A percentile compares a stretch with the other conserved stretches of the same genome.
phyloP scores from a whole-genome alignment of 2,113 vertebrate species.

The Odontophorus gujanensis region DNA sequence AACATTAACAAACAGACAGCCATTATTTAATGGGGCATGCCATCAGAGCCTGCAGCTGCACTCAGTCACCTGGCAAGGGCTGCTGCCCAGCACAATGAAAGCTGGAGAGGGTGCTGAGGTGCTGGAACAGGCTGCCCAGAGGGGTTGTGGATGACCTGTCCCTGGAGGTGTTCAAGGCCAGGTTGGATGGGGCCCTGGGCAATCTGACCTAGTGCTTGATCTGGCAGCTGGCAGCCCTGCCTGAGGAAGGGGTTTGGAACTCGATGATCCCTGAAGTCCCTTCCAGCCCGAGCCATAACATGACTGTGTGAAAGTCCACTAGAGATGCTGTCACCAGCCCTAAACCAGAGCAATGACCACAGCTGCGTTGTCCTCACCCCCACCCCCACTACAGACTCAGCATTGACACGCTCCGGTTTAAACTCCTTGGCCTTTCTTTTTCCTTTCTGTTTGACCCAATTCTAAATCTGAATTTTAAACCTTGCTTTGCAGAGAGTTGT shows the following conservation, averaged over 20 bases:
- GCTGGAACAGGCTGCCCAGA: too few relatives aligned
- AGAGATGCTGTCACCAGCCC: not conserved
- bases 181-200: too few relatives aligned
- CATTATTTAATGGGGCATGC: slow-evolving; percentile 28
- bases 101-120: not conserved
- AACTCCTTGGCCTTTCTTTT: not conserved
- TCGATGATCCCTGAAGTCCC: too few relatives aligned
- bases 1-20: slow-evolving; percentile 10
- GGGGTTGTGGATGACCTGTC: too few relatives aligned
- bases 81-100: not conserved
- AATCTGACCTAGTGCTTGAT: too few relatives aligned
- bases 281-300: too few relatives aligned
- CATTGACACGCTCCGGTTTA: not conserved
- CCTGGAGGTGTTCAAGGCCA: too few relatives aligned
- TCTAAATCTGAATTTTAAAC: not conserved
- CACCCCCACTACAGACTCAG: too few relatives aligned
- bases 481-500: not conserved
- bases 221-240: too few relatives aligned
- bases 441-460: not conserved
- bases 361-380: not conserved
- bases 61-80: not conserved
- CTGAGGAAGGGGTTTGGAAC: too few relatives aligned
- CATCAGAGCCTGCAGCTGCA: not conserved
- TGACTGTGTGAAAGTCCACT: not conserved
- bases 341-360: not conserved